Base-by-base conservation (phyloP, 2,797 vertebrate species). In the Mormyrops attenuatus region DNA sequence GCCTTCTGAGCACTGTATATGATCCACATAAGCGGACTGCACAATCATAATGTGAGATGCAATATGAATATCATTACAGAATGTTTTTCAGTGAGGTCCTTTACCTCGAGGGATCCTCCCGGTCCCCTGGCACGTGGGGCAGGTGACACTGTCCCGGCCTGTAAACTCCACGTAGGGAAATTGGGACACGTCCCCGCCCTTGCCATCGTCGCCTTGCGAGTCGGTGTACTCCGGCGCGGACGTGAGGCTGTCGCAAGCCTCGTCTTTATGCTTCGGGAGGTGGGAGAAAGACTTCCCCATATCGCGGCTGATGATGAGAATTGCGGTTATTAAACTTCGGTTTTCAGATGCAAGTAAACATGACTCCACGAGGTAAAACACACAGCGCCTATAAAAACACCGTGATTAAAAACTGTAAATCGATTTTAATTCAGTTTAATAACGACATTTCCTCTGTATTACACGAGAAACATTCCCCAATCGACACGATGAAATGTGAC, bases 121-220 rank as follows among this genome's bases (percentile, higher is more conserved):
- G 0, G 98, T 99, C 92, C 98, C 98, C 93, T 99, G 98, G 92
- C 98, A 99, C 0, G 98, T 99, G 3, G 98, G 98, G 88, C 98
- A 99, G 0, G 98, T 99, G 73, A 99, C 98, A 0, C 98, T 99
- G 94, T 99, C 98, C 91, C 97, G 96, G 57, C 98, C 98, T 0
- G 98, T 98, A 92, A 99, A 99, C 92, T 99, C 98, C 92, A 99
- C 97, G 1, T 98, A 98, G 0, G 98, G 98, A 92, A 99, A 99
- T 93, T 99, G 98, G 0, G 98, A 99, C 2, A 99, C 97, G 7
- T 99, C 98, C 3, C 95, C 95, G 89, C 94, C 93, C 94, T 97
- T 96, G 91, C 93, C 94, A 49, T 96, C 41, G 52, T 93, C 97
- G 0, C 90, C 91, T 3, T 94, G 96, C 0, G 90, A 91, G 87